Evolutionary conservation across 2,113 vertebrate genomes (phyloP), one percentile per base, ranked within the genome.

Genomic region (Ammodramus savannarum): DNA sequence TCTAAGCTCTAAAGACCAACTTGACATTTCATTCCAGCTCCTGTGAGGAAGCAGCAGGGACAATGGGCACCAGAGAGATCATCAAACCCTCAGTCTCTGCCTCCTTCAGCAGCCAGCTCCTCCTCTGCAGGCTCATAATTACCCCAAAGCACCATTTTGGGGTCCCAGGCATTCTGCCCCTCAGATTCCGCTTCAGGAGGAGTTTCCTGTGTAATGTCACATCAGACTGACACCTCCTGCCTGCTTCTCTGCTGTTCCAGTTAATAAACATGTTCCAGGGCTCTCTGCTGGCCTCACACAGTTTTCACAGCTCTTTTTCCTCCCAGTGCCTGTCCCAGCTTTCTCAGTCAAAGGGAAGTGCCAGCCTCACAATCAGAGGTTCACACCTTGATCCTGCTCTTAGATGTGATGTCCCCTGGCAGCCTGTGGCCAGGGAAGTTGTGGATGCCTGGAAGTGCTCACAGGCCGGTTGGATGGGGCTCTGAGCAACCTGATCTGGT

Each of bases 391-490:
- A 9, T 49, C 48, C 34, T 72, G 38, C 43, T 49, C 31, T 43
- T 2, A 4, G 3, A 7, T 0, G 0, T 32, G 43, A 25, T 1
- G 5, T 25, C 4, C 9, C n/a, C 61, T 66, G 72, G 6, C 15
- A 75, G 21, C n/a, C 6, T 4, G 6, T 7, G 52, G 38, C 68
- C 61, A 34, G 46, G 46, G n/a, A 34, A 27, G 19, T 0, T 67
- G 54, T 46, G 62, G 39, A 3, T 54, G 6, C 9, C 69, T 82
- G 78, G 62, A 21, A 68, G 39, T 34, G 46, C 17, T 25, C 54
- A 34, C 8, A 38, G 52, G 38, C 54, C 25, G 44, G n/a, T 0
- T 61, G 69, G 34, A 27, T 41, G 54, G 36, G 46, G 48, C 29
- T 54, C 46, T 36, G 46, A 48, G 54, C 54, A 61, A 0, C 6